A percentile compares a stretch with the other conserved stretches of the same genome.
Evolutionary conservation across 2,797 vertebrate species (phyloP).

Genomic region (Acrossocheilus fasciatus): DNA sequence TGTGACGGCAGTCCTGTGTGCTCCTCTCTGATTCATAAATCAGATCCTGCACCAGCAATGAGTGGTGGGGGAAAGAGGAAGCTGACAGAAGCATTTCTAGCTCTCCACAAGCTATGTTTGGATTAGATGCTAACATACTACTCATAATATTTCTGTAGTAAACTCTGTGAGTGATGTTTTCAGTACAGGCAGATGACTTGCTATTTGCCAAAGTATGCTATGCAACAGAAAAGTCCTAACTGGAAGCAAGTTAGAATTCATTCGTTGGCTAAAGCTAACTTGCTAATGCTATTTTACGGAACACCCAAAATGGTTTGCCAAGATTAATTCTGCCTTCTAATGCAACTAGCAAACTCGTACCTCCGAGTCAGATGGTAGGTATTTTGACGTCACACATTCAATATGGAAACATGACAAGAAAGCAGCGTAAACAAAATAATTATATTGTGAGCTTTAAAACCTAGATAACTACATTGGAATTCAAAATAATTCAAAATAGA

Average conservation of each 20-base stretch:
- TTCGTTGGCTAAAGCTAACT: background rate
- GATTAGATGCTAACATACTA: background rate
- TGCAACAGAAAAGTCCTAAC: background rate
- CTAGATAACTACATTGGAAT: background rate
- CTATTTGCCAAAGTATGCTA: background rate
- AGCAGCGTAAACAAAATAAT: background rate
- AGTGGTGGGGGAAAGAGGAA: slow-evolving; percentile 24
- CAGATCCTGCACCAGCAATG: slow-evolving; percentile 44
- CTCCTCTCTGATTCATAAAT: slow-evolving; percentile 58
- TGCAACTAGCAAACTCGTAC: background rate
- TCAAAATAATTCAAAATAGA: too few species aligned
- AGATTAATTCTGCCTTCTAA: background rate
- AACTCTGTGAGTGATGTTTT: background rate
- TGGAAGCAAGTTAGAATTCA: background rate
- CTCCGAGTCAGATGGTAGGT: background rate
- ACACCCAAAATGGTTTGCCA: background rate
- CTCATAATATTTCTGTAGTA: background rate
- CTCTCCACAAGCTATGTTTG: background rate
- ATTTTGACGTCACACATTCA: background rate
- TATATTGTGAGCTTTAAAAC: background rate
- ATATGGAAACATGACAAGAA: background rate
- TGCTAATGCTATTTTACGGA: slow-evolving; percentile 1
- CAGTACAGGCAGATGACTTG: background rate
- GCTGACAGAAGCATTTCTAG: slow-evolving; percentile 23
- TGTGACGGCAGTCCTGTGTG: slow-evolving; percentile 43